These are phyloP conservation scores for Siniperca scherzeri DNA, from an alignment of 2,797 vertebrate genomes.

Conservation along the genomic window DNA sequence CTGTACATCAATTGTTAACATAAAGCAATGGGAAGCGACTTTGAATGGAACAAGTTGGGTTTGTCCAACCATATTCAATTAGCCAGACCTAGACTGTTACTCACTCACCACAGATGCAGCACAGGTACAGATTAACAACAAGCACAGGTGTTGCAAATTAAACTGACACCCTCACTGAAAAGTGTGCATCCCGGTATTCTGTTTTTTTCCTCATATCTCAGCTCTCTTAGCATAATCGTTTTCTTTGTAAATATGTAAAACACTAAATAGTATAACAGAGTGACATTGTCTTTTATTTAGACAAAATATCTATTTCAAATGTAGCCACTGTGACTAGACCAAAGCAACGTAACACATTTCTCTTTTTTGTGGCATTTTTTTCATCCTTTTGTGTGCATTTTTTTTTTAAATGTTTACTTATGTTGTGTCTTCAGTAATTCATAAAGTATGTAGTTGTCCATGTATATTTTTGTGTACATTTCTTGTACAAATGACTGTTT, in stretches of 20 bases:
- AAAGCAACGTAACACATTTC: constrained; percentile 90
- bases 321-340: constrained; percentile 92
- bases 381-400: constrained; percentile 63
- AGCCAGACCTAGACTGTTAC: constrained; percentile 69
- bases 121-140: constrained; percentile 52
- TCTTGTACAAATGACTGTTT: constrained; percentile 92
- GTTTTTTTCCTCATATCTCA: constrained; percentile 35
- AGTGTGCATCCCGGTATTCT: constrained; percentile 40
- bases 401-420: constrained; percentile 68
- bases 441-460: constrained; percentile 82
- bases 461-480: constrained; percentile 94
- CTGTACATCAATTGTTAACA: constrained; percentile 25
- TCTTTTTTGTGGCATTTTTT: constrained; percentile 67
- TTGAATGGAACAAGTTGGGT: constrained; percentile 30
- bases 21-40: constrained; percentile 39
- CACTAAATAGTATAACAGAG: constrained; percentile 80
- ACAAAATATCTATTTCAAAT: constrained; percentile 82
- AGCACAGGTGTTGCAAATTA: constrained; percentile 44
- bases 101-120: constrained; percentile 34
- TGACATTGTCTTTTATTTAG: constrained; percentile 83
- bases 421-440: constrained; percentile 75
- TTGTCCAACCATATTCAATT: constrained; percentile 37
- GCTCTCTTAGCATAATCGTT: constrained; percentile 56
- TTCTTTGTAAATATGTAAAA: constrained; percentile 85
- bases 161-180: constrained; percentile 50